Evolutionary conservation across 2,888 invertebrate species (phyloP).

Genomic region (Muschampia plurimacula): DNA sequence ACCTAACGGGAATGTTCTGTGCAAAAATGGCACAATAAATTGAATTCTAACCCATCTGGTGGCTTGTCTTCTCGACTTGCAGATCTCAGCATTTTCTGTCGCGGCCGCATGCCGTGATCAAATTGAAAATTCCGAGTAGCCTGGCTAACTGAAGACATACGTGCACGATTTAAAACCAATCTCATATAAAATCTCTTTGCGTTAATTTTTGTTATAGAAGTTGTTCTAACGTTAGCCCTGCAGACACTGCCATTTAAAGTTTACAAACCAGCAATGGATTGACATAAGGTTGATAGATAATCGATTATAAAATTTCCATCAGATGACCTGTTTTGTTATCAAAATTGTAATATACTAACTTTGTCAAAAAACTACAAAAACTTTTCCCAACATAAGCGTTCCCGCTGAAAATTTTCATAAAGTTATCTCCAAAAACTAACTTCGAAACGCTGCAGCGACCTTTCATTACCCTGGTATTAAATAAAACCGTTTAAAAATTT

Average conservation of each 20-base stretch:
- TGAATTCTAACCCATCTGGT: slow-evolving; percentile 60
- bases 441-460: neutral
- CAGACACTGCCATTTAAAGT: no score
- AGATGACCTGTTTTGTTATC: neutral
- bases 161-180: slow-evolving; percentile 23
- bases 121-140: slow-evolving; percentile 73
- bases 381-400: neutral
- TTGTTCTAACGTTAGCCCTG: neutral
- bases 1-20: slow-evolving; percentile 47
- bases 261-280: no score
- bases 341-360: neutral
- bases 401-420: neutral
- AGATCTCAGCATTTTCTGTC: slow-evolving; percentile 68
- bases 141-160: slow-evolving; percentile 46
- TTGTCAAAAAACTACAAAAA: neutral
- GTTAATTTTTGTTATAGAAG: neutral
- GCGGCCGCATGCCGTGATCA: slow-evolving; percentile 65
- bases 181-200: neutral
- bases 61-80: slow-evolving; percentile 60
- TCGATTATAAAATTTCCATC: neutral
- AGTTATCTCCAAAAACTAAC: slow-evolving; percentile 5
- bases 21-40: slow-evolving; percentile 72
- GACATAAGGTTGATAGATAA: neutral
- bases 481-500: slow-evolving; percentile 79
- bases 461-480: slow-evolving; percentile 59